Base-by-base conservation (phyloP, 2,797 vertebrate species). In the Syngnathus acus region DNA sequence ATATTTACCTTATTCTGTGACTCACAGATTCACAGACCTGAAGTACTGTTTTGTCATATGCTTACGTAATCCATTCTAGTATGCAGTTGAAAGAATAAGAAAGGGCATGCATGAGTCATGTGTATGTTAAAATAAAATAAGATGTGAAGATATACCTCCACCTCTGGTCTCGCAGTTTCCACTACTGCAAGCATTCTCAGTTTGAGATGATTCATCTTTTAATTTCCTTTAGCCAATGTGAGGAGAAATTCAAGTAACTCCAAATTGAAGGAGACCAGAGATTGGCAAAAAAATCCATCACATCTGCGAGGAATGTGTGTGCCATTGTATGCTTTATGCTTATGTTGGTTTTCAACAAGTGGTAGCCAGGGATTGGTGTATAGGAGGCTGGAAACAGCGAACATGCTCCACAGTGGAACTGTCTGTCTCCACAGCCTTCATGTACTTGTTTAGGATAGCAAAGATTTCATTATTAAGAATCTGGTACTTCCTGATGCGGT, bases 391-490 rank as follows among this genome's bases (percentile, higher is more conserved):
- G 90, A 98, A 98, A 87, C 96, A 98, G 85, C 97, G 96, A 71
- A 99, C 97, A 0, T 98, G 96, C 85, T 99, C 97, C 80, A 98
- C 96, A 0, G 96, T 98, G 81, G 97, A 97, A 85, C 96, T 98
- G 90, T 99, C 97, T 1, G 95, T 98, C 89, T 99, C 97, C 84
- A 98, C 95, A 0, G 96, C 95, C 84, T 98, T 98, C 95, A 98
- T 98, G 89, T 99, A 99, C 87, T 99, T 99, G 92, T 98, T 99
- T 71, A 99, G 93, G 87, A 99, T 98, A 84, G 97, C 96, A 66
- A 99, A 99, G 69, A 99, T 95, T 89, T 98, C 96, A 0, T 99
- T 99, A 92, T 99, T 99, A 80, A 99, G 91, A 86, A 99, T 98
- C 90, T 99, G 96, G 72, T 99, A 99, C 88, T 98, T 98, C 85